Conservation (phyloP, 1,140 invertebrate species). For the Brachionus rotundiformis region DNA sequence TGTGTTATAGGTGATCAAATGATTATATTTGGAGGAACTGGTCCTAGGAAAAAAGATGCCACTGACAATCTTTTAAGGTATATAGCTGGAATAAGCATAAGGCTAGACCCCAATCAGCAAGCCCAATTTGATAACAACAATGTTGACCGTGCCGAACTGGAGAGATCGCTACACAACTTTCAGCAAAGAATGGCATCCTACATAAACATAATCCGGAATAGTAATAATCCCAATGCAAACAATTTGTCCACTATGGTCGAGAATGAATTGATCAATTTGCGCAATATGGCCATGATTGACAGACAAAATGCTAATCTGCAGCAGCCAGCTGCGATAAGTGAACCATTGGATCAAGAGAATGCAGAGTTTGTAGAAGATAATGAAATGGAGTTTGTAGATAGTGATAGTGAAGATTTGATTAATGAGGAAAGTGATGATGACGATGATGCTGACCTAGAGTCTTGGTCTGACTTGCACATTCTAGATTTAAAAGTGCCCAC, state of each 20-base stretch:
- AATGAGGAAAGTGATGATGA: conserved; percentile 43
- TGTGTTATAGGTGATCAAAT: conserved; percentile 71
- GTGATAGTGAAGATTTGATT: conserved; percentile 51
- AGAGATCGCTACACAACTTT: not conserved
- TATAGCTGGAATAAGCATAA: not conserved
- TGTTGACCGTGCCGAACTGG: not conserved
- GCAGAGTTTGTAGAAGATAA: conserved; percentile 18
- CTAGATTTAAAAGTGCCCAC: conserved; percentile 63
- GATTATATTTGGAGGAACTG: conserved; percentile 80
- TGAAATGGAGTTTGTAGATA: conserved; percentile 51
- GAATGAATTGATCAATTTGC: not conserved
- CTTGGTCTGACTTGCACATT: conserved; percentile 49
- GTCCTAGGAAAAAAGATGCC: conserved; percentile 55
- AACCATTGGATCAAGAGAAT: not conserved
- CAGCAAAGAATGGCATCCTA: not conserved
- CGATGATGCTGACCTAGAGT: conserved; percentile 4
- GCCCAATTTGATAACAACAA: not conserved
- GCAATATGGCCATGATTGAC: not conserved
- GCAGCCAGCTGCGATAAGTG: not conserved
- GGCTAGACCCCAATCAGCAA: not conserved
- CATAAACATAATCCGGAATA: not conserved
- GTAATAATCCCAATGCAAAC: not conserved
- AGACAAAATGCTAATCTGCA: not conserved
- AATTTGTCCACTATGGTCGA: not conserved
- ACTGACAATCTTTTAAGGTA: not conserved